Percentiles rank a stretch among this genome's conserved stretches.
Evolutionary conservation across 92 coral and sea anemone genomes (phyloP).

Genomic region (Virgularia gustaviana): DNA sequence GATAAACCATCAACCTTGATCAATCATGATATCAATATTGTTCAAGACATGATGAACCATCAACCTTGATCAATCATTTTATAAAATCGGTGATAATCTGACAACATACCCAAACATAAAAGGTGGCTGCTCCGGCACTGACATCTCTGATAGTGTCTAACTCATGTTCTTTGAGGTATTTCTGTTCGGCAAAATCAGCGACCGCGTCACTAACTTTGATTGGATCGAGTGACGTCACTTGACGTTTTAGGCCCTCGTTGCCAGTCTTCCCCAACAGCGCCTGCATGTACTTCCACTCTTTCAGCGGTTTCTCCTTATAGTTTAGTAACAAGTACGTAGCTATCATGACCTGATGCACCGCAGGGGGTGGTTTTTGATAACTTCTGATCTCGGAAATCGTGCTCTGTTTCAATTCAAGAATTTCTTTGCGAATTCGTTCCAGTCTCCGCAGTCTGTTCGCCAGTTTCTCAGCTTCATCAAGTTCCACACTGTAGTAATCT

Average conservation of each 20-base stretch:
- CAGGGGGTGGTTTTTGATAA: constrained; percentile 89
- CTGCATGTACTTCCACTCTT: constrained; percentile 91
- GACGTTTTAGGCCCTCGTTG: constrained; percentile 86
- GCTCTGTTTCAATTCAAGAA: constrained; percentile 92
- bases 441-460: constrained; percentile 79
- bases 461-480: constrained; percentile 84
- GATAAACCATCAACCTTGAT: too few species aligned
- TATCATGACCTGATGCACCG: constrained; percentile 96
- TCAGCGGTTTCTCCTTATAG: constrained; percentile 78
- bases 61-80: too few species aligned
- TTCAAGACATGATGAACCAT: not conserved
- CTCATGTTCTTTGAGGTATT: constrained; percentile 71
- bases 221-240: constrained; percentile 84
- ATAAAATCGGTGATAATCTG: not conserved
- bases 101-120: constrained; percentile 91
- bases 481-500: constrained; percentile 77
- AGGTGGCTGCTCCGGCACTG: constrained; percentile 99
- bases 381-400: constrained; percentile 92
- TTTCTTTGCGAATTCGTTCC: constrained; percentile 83
- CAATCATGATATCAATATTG: too few species aligned
- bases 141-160: constrained; percentile 85
- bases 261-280: constrained; percentile 96
- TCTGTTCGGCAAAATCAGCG: constrained; percentile 75
- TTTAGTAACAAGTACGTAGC: constrained; percentile 77
- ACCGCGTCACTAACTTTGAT: constrained; percentile 70